Evolutionary conservation across 2,888 invertebrate species (phyloP), one percentile per base, ranked within the genome.

Genomic region (Arrhopalites spinosus): DNA sequence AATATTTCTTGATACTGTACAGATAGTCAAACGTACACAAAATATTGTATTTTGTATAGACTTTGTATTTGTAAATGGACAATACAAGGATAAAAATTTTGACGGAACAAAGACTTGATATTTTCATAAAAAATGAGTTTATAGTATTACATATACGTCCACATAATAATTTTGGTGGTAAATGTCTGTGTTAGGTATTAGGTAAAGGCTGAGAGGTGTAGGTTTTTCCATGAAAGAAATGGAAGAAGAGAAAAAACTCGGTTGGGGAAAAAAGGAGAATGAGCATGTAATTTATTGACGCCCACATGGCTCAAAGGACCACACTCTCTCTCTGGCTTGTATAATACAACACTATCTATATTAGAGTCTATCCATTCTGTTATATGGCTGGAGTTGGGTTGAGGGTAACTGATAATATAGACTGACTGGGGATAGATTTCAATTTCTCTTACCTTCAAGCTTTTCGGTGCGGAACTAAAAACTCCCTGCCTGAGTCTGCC

Each of bases 201-300:
- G n/a, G n/a, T n/a, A n/a, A n/a, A n/a, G n/a, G n/a, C n/a, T n/a
- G n/a, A n/a, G n/a, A n/a, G 5, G 5, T 36, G 36, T 36, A 36
- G 36, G 36, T 36, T 36, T 36, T 36, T 36, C 5, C 11, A 36
- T 11, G 36, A 7, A 36, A 7, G 36, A 11, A 36, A 36, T 36
- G 11, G 5, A 61, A 63, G 69, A 70, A 23, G 63, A 50, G 69
- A 69, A 47, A 70, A 69, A 70, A 59, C 56, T n/a, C n/a, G n/a
- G 74, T 47, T 69, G 36, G 56, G 50, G 47, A 69, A 70, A 64
- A 72, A 67, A 76, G n/a, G n/a, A n/a, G n/a, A n/a, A 76, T 45
- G 66, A 76, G 72, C 76, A 59, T 66, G 73, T 76, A 72, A 76
- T 76, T 76, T 76, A 76, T 75, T 76, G 75, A 75, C 75, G 70